Percentiles rank a stretch among this genome's conserved stretches.
phyloP scores from a whole-genome alignment of 2,888 invertebrate genomes.

The Sinhomidia bicolor region DNA sequence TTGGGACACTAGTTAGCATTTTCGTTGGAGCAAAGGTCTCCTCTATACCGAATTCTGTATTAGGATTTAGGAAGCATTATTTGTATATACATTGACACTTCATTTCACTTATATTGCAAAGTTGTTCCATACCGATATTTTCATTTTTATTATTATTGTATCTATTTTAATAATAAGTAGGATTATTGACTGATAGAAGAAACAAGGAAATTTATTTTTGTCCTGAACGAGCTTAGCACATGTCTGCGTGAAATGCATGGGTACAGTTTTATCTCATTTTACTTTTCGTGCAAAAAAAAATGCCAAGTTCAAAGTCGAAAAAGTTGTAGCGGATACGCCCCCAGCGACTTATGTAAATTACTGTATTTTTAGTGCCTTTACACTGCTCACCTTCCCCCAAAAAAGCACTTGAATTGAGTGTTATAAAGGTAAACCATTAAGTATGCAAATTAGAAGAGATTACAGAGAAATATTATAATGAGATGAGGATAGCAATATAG shows the following conservation, averaged over 20 bases:
- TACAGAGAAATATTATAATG: neutral
- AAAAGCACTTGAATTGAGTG: neutral
- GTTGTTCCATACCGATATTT: too few relatives aligned
- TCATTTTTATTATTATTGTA: too few relatives aligned
- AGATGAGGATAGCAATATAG: neutral
- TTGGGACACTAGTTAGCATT: constrained; percentile 47
- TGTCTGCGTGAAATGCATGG: too few relatives aligned
- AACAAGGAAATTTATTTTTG: too few relatives aligned
- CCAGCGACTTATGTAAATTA: neutral
- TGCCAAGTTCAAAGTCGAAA: neutral
- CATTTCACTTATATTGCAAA: too few relatives aligned
- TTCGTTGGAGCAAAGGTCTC: too few relatives aligned
- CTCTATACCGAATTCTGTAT: too few relatives aligned
- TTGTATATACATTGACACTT: too few relatives aligned
- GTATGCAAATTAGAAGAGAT: constrained; percentile 21
- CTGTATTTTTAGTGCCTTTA: neutral
- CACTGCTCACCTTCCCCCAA: neutral
- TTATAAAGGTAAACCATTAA: neutral
- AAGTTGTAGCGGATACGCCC: neutral
- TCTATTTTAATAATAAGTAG: too few relatives aligned
- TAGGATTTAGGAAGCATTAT: too few relatives aligned
- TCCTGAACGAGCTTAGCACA: too few relatives aligned
- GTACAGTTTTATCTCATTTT: neutral
- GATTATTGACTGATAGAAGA: too few relatives aligned
- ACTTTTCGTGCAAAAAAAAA: neutral